Evolutionary conservation across 2,113 vertebrate genomes (phyloP).

Genomic region (Abramis brama): DNA sequence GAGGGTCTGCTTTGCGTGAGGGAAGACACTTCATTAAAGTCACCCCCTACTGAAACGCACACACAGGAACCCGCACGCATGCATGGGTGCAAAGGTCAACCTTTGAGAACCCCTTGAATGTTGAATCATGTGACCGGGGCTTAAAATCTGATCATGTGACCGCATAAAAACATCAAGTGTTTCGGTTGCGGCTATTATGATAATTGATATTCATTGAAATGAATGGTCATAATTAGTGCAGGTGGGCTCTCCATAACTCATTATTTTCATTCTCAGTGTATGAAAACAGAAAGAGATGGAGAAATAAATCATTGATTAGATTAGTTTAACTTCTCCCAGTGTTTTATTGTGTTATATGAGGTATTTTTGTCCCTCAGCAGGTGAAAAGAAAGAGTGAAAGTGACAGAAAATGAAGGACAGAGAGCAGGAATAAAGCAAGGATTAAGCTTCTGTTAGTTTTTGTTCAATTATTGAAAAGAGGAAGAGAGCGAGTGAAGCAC

Average conservation of each 20-base stretch:
- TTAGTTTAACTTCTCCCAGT: neutral
- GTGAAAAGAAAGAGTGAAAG: constrained; percentile 48
- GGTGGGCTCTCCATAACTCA: neutral
- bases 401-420: constrained; percentile 38
- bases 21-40: constrained; percentile 49
- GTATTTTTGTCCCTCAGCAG: constrained; percentile 4
- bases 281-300: neutral
- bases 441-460: constrained; percentile 51
- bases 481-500: constrained; percentile 25
- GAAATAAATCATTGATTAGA: neutral
- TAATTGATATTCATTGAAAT: neutral
- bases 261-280: neutral
- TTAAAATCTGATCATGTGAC: constrained; percentile 31
- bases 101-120: constrained; percentile 28
- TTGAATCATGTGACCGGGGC: neutral
- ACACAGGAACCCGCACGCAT: constrained; percentile 51
- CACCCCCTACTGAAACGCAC: constrained; percentile 41
- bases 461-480: constrained; percentile 43
- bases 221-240: neutral
- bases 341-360: constrained; percentile 9
- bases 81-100: constrained; percentile 55
- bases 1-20: constrained; percentile 38
- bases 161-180: neutral
- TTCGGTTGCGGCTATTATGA: neutral
- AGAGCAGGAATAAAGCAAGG: constrained; percentile 37